Evolutionary conservation across 1,140 invertebrate species (phyloP), one percentile per base, ranked within the genome.

Genomic region (Bombus confusus): DNA sequence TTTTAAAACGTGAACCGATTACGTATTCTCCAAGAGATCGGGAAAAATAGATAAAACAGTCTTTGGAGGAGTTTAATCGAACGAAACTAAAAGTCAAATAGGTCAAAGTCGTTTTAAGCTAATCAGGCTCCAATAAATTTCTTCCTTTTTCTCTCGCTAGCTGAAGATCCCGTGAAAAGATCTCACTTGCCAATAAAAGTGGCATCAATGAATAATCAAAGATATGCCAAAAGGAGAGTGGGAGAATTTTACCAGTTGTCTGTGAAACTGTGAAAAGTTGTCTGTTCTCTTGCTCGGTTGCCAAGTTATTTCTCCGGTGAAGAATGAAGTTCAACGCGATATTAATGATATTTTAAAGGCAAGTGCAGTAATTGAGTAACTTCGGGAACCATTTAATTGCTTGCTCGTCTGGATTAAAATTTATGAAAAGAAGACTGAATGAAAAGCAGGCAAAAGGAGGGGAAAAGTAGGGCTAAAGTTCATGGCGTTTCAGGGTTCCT

Each of bases 81-180:
- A 9, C 39, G 59, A 78, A 18, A 78, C 15, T 28, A 28, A 43
- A n/a, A 31, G 18, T 3, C n/a, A 10, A 66, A 22, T 52, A 34
- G 28, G 28, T 5, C 37, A 13, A 25, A 28, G 18, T 52, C 22
- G 13, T 39, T 39, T 28, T 52, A 12, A 62, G 28, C 25, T 9
- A 15, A 62, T 62, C 75, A 9, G 1, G 10, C 12, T 37, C 1
- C 41, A 37, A 80, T 52, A n/a, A 69, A 68, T 52, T n/a, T n/a
- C 39, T 77, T 52, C 0, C 18, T 31, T 41, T 43, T 69, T 37
- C 71, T 66, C 47, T 76, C 74, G 69, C 18, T 80, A 83, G 75
- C 84, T 87, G 87, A 57, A 59, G 72, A 57, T 52, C 12, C 22
- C 34, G 47, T 52, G 80, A 28, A 69, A 86, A 31, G 62, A 83